phyloP scores from a whole-genome alignment of 1,140 invertebrate genomes.

The Himalopsyche phryganea region DNA sequence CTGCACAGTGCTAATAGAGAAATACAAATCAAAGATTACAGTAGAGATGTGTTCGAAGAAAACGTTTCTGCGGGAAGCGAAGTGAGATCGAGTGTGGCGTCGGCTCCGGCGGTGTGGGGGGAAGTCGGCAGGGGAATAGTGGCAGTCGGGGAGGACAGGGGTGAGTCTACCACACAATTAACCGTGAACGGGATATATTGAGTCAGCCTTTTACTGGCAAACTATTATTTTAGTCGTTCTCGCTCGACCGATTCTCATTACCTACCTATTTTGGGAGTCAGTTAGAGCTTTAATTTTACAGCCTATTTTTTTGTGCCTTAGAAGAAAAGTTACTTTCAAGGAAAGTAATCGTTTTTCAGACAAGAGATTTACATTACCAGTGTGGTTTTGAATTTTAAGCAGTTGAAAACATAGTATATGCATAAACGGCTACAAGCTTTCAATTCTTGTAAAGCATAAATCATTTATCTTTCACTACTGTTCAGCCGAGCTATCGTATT shows the following conservation, averaged over 20 bases:
- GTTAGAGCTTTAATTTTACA: background rate
- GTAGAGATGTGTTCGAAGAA: too few species aligned
- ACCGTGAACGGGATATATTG: slow-evolving; percentile 5
- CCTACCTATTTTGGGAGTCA: slow-evolving; percentile 1
- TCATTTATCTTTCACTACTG: too few species aligned
- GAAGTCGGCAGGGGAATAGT: slow-evolving; percentile 29
- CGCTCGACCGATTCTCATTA: slow-evolving; percentile 16
- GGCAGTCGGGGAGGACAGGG: slow-evolving; percentile 26
- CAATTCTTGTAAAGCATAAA: too few species aligned
- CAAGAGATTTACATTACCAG: background rate
- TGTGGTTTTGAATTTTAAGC: background rate
- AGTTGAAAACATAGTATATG: background rate
- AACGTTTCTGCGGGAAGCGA: too few species aligned
- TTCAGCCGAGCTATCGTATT: too few species aligned
- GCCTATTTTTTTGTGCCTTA: background rate
- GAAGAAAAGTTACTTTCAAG: background rate
- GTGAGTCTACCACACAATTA: slow-evolving; percentile 23
- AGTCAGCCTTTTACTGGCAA: background rate
- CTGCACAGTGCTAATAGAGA: too few species aligned
- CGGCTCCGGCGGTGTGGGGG: slow-evolving; percentile 26
- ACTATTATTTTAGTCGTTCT: slow-evolving; percentile 18
- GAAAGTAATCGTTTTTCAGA: background rate
- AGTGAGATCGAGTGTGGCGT: background rate
- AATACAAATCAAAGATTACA: too few species aligned
- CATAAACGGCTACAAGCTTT: background rate